Conservation (phyloP, 53 echinoderm and acorn worm genomes). For the Crossaster papposus region DNA sequence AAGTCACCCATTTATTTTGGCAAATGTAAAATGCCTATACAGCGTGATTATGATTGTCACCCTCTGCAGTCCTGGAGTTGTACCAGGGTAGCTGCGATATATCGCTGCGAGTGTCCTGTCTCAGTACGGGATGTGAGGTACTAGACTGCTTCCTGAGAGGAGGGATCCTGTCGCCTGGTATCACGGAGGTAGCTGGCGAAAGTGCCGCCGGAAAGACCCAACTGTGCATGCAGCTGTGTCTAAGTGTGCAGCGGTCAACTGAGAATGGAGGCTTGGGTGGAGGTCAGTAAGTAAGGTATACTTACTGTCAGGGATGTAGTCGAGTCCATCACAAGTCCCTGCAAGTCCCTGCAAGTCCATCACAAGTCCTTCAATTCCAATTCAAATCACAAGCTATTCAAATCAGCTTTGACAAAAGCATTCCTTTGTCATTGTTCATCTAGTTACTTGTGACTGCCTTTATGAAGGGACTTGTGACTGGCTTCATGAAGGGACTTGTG, state of each 20-base stretch:
- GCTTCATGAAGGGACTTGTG: too few species aligned
- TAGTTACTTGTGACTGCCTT: too few species aligned
- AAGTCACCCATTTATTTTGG: too few species aligned
- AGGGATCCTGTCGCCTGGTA: slow-evolving; percentile 82
- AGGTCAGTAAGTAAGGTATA: slow-evolving; percentile 62
- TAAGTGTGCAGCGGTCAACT: slow-evolving; percentile 76
- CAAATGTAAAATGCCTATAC: too few species aligned
- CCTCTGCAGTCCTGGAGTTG: slow-evolving; percentile 62
- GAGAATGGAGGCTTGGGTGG: slow-evolving; percentile 75
- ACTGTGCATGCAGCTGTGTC: slow-evolving; percentile 92
- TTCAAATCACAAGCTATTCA: too few species aligned
- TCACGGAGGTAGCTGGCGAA: slow-evolving; percentile 95
- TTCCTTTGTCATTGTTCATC: too few species aligned
- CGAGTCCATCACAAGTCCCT: too few species aligned
- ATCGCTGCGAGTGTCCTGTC: slow-evolving; percentile 39
- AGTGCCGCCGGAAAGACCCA: slow-evolving; percentile 98
- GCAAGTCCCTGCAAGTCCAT: too few species aligned
- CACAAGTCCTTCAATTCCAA: too few species aligned
- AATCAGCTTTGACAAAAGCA: too few species aligned
- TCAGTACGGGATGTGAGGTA: slow-evolving; percentile 80
- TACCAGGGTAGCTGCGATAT: slow-evolving; percentile 63
- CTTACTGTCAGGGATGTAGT: too few species aligned
- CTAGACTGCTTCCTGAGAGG: slow-evolving; percentile 91
- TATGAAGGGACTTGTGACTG: too few species aligned
- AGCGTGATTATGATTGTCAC: not conserved